Evolutionary conservation across 2,888 invertebrate genomes (phyloP), one percentile per base, ranked within the genome.

Genomic region (Cheilosia urbana): DNA sequence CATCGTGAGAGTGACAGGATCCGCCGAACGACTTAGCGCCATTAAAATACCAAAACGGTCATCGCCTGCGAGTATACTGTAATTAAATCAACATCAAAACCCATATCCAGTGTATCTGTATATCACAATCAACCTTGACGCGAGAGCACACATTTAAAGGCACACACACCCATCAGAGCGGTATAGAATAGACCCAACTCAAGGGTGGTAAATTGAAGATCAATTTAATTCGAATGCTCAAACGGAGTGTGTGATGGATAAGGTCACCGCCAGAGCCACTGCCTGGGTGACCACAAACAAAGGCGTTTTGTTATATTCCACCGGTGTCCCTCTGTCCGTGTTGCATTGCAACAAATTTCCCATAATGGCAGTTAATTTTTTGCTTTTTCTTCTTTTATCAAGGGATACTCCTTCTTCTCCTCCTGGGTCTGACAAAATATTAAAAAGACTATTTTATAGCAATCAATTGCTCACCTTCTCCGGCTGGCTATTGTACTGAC

Each of bases 401-500:
- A 75, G 37, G 24, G 57, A 65, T 65, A 75, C 65, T 58, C 65
- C 75, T 75, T 40, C 65, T 58, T 42, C 78, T 79, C 71, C 30
- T 51, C 15, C 17, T 17, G 17, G 71, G 53, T 72, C 78, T 71
- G 82, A 73, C 78, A 83, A 78, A 77, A 27, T 77, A 77, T 82
- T 58, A 82, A 81, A 82, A 66, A 82, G 72, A 83, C 78, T 78
- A 83, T 78, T 83, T 83, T 78, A 83, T 83, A 83, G 83, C 79
- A 83, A 83, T 83, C 82, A 83, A 83, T 78, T 83, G 83, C 78
- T 73, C 83, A 83, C 78, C 83, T 83, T 78, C 63, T 24, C 63
- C 42, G 57, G 75, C 68, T 75, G 60, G 30, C 30, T 9, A 30
- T 30, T 30, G 72, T 68, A 62, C 72, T 24, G 40, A 49, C 40